These are phyloP conservation scores for Todiramphus saurophagus DNA, from an alignment of 2,113 vertebrate species.

Conservation along the genomic window DNA sequence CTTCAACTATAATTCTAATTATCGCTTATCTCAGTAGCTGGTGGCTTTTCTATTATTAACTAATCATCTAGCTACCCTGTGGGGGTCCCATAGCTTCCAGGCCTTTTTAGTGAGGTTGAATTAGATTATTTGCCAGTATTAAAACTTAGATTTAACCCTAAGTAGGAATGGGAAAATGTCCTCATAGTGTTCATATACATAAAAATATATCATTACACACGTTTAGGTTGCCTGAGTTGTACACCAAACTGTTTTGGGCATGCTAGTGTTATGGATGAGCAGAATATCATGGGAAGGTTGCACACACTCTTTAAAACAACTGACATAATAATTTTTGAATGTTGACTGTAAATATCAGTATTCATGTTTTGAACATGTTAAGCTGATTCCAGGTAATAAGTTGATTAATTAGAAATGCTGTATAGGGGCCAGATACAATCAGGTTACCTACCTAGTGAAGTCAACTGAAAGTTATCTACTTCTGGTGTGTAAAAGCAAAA, in stretches of 20 bases:
- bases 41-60: constrained; percentile 63
- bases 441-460: background rate
- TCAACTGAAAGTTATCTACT: background rate
- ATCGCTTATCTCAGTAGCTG: constrained; percentile 20
- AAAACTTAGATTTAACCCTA: constrained; percentile 54
- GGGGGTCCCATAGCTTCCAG: constrained; percentile 26
- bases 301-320: background rate
- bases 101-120: constrained; percentile 43
- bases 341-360: background rate
- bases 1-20: constrained; percentile 62
- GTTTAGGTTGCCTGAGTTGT: background rate
- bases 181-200: background rate
- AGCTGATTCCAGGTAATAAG: background rate
- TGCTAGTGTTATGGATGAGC: background rate
- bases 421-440: background rate
- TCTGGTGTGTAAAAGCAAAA: background rate
- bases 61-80: constrained; percentile 48
- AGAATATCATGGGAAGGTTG: background rate
- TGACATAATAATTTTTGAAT: background rate
- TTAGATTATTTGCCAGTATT: constrained; percentile 58
- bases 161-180: background rate
- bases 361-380: background rate
- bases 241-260: background rate
- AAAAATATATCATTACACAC: background rate
- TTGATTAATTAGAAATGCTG: background rate